These are phyloP conservation scores for Phortica okadai DNA, from an alignment of 2,888 invertebrate genomes.

Conservation along the genomic window DNA sequence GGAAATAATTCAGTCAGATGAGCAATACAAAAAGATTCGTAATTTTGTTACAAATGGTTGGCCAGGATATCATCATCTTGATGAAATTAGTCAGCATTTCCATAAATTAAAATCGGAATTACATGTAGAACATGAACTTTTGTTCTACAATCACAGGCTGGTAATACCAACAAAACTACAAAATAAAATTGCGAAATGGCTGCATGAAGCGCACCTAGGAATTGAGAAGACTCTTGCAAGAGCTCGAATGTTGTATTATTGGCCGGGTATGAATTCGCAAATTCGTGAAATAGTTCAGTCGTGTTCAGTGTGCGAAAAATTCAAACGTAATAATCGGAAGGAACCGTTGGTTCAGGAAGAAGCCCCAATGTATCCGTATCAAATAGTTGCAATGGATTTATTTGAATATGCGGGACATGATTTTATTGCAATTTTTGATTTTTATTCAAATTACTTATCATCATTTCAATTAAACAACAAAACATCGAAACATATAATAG, in stretches of 20 bases:
- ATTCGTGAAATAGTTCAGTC: conserved; percentile 51
- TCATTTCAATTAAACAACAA: no score
- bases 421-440: conserved; percentile 46
- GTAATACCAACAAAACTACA: conserved; percentile 50
- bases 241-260: conserved; percentile 61
- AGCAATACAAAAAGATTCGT: conserved; percentile 30
- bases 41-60: no score
- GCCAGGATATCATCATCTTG: no score
- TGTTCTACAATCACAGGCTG: conserved; percentile 40
- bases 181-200: conserved; percentile 44
- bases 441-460: no score
- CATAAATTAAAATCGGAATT: no score
- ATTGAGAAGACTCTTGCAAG: conserved; percentile 58
- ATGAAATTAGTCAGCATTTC: no score
- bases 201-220: conserved; percentile 66
- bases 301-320: conserved; percentile 42
- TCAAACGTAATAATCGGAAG: conserved; percentile 46
- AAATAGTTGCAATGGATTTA: conserved; percentile 46
- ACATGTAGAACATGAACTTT: no score
- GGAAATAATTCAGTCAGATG: no score
- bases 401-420: no score
- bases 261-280: conserved; percentile 64
- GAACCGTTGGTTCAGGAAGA: conserved; percentile 48
- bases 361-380: conserved; percentile 48
- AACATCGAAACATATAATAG: conserved; percentile 38